Evolutionary conservation across 2,888 invertebrate species (phyloP).

Genomic region (Megalurothrips usitatus): DNA sequence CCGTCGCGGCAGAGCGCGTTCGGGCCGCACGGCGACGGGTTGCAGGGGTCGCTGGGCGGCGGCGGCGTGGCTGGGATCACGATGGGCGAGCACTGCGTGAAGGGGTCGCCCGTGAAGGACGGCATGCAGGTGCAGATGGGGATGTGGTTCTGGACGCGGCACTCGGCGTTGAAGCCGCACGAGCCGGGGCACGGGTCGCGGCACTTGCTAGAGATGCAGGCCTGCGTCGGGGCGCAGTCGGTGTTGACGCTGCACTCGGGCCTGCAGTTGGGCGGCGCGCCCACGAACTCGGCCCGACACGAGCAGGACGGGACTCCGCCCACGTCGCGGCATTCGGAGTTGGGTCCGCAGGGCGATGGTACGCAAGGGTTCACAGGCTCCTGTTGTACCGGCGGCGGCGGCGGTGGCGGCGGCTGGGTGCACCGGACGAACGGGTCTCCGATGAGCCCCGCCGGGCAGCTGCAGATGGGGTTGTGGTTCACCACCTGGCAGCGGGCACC

Average conservation of each 20-base stretch:
- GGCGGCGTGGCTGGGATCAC: slow-evolving; percentile 39
- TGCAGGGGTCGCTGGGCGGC: slow-evolving; percentile 49
- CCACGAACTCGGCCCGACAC: slow-evolving; percentile 47
- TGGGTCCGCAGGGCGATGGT: slow-evolving; percentile 59
- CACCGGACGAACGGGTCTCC: slow-evolving; percentile 58
- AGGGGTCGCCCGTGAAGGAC: slow-evolving; percentile 70
- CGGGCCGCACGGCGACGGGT: slow-evolving; percentile 59
- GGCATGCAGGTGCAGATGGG: slow-evolving; percentile 53
- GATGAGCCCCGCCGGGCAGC: slow-evolving; percentile 52
- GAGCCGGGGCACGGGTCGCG: slow-evolving; percentile 50
- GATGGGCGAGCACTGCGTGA: slow-evolving; percentile 60
- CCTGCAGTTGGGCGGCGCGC: slow-evolving; percentile 49
- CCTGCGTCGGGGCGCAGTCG: slow-evolving; percentile 48
- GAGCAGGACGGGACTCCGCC: slow-evolving; percentile 47
- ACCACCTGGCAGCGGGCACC: slow-evolving; percentile 65
- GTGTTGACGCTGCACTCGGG: slow-evolving; percentile 50
- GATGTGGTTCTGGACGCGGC: slow-evolving; percentile 48
- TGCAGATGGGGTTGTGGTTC: slow-evolving; percentile 56
- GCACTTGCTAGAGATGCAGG: slow-evolving; percentile 50
- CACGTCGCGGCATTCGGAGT: slow-evolving; percentile 46
- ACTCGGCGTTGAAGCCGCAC: slow-evolving; percentile 51
- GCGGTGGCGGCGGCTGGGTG: slow-evolving; percentile 38
- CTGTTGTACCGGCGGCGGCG: slow-evolving; percentile 42
- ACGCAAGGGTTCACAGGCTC: slow-evolving; percentile 53
- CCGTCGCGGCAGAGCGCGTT: slow-evolving; percentile 62